Evolutionary conservation across 2,797 vertebrate species (phyloP), one percentile per base, ranked within the genome.

Genomic region (Momotus momota): DNA sequence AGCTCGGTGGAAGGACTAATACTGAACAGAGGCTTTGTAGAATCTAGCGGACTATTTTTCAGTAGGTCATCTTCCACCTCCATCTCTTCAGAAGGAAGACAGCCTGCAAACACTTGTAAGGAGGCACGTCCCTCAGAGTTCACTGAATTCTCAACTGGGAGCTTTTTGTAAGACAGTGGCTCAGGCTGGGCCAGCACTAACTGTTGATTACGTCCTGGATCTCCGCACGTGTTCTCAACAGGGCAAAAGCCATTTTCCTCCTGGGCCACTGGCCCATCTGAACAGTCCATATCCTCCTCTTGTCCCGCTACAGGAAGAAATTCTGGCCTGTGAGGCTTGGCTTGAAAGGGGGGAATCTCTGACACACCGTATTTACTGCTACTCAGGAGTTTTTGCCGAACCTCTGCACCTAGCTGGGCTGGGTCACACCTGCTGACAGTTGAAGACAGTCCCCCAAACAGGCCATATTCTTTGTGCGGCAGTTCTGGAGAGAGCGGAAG

Each of bases 281-380:
- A 99, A 96, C 98, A 99, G 97, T 99, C 99, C 99, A 99, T 99
- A 25, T 96, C 97, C 82, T 98, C 98, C 22, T 98, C 98, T 73
- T 96, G 98, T 94, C 97, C 98, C 79, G 82, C 25, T 88, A 75
- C 54, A 41, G 71, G 75, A 78, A 95, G 79, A 67, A 91, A 96
- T 35, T 90, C 96, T 46, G 90, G 78, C 35, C 94, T 96, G 52
- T 93, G 95, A 74, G 74, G 78, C 97, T 97, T 98, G 38, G 97
- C 97, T 43, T 96, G 98, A 98, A 98, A 99, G 70, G 99, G 99
- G 9, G 99, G 99, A 94, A 99, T 99, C 97, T 99, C 99, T 3
- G 97, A 97, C 54, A 99, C 99, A 0, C 98, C 97, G 2, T 99
- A 99, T 91, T 99, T 99, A 88, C 98, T 98, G 97, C 98, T 96